Percentiles rank a stretch among this genome's conserved stretches.
Conservation (phyloP, 2,888 invertebrate species). For the Lucinisca nassula region DNA sequence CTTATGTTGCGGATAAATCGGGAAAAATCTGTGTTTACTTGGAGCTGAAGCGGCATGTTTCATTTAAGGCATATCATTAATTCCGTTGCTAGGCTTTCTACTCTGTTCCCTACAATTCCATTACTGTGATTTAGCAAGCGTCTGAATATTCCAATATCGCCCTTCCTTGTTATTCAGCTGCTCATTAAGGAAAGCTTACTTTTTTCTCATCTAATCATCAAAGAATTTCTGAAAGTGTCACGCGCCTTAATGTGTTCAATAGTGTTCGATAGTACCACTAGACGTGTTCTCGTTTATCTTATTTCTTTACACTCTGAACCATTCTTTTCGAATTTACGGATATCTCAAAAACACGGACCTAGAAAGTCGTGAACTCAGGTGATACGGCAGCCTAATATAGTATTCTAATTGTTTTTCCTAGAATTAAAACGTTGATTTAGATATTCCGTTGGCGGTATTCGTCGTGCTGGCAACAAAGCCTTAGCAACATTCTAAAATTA, state of each 20-base stretch:
- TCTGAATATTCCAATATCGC: neutral
- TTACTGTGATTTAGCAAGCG: neutral
- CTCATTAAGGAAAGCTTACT: neutral
- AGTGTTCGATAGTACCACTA: neutral
- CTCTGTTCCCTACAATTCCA: neutral
- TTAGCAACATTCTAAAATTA: no score
- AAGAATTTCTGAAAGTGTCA: neutral
- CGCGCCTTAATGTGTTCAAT: constrained; percentile 13
- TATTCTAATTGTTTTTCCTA: no score
- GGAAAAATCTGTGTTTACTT: neutral
- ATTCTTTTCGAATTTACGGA: neutral
- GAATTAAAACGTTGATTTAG: no score
- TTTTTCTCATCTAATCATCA: constrained; percentile 5
- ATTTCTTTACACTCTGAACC: neutral
- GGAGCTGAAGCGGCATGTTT: neutral
- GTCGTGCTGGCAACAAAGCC: no score
- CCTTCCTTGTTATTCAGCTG: neutral
- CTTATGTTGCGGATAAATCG: neutral
- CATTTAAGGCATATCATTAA: neutral
- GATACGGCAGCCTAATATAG: no score
- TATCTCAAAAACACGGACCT: neutral
- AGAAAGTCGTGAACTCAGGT: no score
- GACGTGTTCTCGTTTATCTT: neutral
- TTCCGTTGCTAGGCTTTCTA: neutral
- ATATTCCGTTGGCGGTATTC: no score